A percentile compares a stretch with the other conserved stretches of the same genome.
Evolutionary conservation across 2,888 invertebrate genomes (phyloP).

Genomic region (Muschampia staudingeri): DNA sequence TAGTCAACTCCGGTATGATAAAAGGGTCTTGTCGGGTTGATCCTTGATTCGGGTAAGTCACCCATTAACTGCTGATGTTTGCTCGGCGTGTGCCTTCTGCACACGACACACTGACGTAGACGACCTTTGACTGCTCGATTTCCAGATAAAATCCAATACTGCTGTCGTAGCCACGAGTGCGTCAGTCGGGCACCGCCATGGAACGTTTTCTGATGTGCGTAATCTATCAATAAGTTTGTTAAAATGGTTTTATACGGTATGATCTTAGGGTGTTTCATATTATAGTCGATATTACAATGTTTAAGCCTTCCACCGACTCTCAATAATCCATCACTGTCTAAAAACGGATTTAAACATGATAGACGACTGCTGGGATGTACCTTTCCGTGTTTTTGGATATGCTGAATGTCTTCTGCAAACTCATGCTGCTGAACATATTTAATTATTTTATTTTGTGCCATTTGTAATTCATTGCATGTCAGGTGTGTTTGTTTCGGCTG

Average conservation of each 20-base stretch:
- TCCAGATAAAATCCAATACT: background rate
- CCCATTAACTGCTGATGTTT: background rate
- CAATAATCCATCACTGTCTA: too few species aligned
- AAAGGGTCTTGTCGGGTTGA: background rate
- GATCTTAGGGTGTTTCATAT: background rate
- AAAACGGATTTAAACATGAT: too few species aligned
- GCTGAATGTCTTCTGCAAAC: background rate
- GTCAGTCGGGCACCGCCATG: constrained; percentile 1
- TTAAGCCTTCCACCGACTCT: background rate
- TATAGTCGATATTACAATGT: background rate
- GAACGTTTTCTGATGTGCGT: background rate
- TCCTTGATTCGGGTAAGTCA: background rate
- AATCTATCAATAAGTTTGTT: background rate
- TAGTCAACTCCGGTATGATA: too few species aligned
- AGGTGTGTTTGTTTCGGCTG: background rate
- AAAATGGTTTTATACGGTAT: background rate
- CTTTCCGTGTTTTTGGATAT: background rate
- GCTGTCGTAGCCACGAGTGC: background rate
- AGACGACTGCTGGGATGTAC: too few species aligned
- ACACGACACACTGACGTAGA: background rate
- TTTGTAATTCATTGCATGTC: background rate
- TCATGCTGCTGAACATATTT: background rate
- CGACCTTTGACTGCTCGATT: background rate
- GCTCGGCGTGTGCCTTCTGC: background rate
- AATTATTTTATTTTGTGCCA: background rate